These are phyloP conservation scores for Spinibarbus caldwelli DNA, from an alignment of 2,797 vertebrate genomes.

Conservation along the genomic window DNA sequence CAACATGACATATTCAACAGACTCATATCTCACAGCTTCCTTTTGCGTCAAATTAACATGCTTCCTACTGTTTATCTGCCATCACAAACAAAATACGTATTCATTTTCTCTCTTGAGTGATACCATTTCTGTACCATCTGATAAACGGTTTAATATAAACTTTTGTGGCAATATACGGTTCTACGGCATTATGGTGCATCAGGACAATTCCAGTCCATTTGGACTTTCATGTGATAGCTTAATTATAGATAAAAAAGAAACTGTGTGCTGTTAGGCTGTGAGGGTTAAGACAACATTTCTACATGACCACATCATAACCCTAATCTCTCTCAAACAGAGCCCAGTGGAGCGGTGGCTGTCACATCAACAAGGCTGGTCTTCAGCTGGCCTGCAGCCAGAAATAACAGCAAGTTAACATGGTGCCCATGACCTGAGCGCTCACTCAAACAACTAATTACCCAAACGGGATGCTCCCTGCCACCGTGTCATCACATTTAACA, in stretches of 20 bases:
- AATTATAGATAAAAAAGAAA: neutral
- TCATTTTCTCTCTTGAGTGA: neutral
- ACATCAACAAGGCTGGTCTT: conserved; percentile 35
- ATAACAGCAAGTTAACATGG: conserved; percentile 23
- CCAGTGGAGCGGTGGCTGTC: neutral
- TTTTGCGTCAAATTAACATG: neutral
- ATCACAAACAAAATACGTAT: neutral
- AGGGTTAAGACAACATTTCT: conserved; percentile 38
- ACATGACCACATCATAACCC: conserved; percentile 49
- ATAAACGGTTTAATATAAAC: neutral
- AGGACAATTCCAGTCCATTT: neutral
- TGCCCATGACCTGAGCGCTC: conserved; percentile 24
- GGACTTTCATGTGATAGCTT: conserved; percentile 1
- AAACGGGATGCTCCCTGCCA: conserved; percentile 10
- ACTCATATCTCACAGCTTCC: neutral
- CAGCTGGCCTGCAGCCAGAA: conserved; percentile 38
- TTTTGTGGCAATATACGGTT: neutral
- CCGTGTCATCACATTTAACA: conserved; percentile 2
- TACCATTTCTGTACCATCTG: neutral
- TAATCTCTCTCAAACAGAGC: conserved; percentile 37
- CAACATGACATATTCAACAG: neutral
- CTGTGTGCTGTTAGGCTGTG: conserved; percentile 7
- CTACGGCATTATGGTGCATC: neutral
- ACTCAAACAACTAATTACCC: conserved; percentile 25
- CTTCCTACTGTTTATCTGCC: conserved; percentile 11